Percentiles rank a stretch among this genome's conserved stretches.
Conservation (phyloP, 2,888 invertebrate genomes). For the Timema cristinae region DNA sequence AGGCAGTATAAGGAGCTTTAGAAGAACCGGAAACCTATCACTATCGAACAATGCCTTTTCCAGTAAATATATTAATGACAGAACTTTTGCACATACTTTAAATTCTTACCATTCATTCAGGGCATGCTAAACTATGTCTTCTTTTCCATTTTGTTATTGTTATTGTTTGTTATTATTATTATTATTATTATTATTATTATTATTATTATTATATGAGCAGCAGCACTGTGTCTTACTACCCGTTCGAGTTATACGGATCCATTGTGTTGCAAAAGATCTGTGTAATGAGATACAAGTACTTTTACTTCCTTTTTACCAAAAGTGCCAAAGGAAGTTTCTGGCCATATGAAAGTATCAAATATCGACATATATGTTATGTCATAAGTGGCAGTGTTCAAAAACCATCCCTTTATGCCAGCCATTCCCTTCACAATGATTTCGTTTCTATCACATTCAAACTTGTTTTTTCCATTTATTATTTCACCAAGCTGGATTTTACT, state of each 20-base stretch:
- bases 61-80: too few species aligned
- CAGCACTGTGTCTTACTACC: too few species aligned
- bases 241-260: too few species aligned
- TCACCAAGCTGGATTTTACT: not conserved
- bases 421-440: constrained; percentile 7
- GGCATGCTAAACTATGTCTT: constrained; percentile 3
- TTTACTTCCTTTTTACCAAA: constrained; percentile 8
- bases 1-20: constrained; percentile 12
- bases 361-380: constrained; percentile 7
- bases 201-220: too few species aligned
- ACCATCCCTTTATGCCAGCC: not conserved
- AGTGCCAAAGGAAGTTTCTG: not conserved
- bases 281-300: constrained; percentile 10
- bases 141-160: too few species aligned
- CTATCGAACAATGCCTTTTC: constrained; percentile 1
- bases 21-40: constrained; percentile 10
- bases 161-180: too few species aligned
- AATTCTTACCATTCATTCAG: constrained; percentile 11
- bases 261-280: constrained; percentile 8
- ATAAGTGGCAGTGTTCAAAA: constrained; percentile 6
- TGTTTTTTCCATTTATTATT: not conserved
- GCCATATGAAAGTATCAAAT: constrained; percentile 4
- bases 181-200: too few species aligned
- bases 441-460: constrained; percentile 1
- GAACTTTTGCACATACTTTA: constrained; percentile 1